phyloP scores from a whole-genome alignment of 2,113 vertebrate species.

The Paradoxurus hermaphroditus region DNA sequence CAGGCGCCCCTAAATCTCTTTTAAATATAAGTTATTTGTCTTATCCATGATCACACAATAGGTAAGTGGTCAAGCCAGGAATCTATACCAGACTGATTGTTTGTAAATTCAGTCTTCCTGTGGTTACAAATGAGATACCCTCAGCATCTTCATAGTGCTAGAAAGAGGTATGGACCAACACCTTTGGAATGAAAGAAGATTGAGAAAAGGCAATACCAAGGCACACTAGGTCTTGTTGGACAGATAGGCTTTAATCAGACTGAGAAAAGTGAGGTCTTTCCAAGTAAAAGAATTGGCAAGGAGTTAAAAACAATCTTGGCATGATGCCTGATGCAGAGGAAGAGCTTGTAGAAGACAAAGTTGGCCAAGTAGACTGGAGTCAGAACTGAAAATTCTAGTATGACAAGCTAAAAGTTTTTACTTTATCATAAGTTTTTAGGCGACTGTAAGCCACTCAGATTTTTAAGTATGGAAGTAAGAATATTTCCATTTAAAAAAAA shows the following conservation, averaged over 20 bases:
- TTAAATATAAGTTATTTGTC: background rate
- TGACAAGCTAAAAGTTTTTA: background rate
- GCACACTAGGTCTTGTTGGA: background rate
- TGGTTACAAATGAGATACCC: background rate
- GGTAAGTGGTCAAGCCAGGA: background rate
- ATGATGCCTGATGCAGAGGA: background rate
- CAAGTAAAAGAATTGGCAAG: background rate
- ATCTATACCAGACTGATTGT: background rate
- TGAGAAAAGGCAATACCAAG: background rate
- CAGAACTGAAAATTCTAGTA: background rate
- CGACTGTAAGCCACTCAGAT: background rate
- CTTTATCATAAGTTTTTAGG: background rate
- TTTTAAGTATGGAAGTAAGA: background rate
- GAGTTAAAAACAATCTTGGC: background rate
- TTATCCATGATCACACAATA: background rate
- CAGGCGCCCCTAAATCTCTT: no score
- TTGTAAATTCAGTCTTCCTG: background rate
- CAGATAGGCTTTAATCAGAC: background rate
- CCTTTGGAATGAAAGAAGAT: background rate
- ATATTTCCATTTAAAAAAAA: background rate
- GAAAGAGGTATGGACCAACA: no score
- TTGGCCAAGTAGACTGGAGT: background rate
- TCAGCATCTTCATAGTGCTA: background rate
- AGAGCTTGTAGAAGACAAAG: background rate
- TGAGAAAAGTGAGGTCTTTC: background rate